Evolutionary conservation across 2,113 vertebrate species (phyloP), one percentile per base, ranked within the genome.

Genomic region (Limnothrissa miodon): DNA sequence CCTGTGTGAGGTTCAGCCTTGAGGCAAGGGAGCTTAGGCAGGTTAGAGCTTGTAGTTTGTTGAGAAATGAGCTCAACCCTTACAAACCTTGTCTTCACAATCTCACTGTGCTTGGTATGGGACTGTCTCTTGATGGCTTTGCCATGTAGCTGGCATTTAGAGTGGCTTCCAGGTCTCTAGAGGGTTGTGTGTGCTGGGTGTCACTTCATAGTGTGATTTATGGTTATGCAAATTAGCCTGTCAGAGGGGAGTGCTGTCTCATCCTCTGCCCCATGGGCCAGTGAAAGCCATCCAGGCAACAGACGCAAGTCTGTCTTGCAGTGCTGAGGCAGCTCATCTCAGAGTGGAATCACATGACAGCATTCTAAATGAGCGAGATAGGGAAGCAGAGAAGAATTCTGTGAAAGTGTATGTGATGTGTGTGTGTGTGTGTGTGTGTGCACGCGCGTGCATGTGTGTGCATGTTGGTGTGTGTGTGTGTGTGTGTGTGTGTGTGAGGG

Each of bases 141-240:
- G 44, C 46, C n/a, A 15, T 45, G 42, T 86, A 88, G 87, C 85
- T 82, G 87, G 87, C 81, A 29, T 53, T 81, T 79, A 84, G 59
- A 87, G 90, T 86, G 80, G 78, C 82, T 82, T 85, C 84, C 84
- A 42, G 15, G 44, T 53, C 46, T 83, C 87, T 85, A 82, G 83
- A 83, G 66, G 13, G 29, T 29, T 70, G 66, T 85, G 87, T 92
- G 86, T 87, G 82, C 84, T 33, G 66, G 39, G 78, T 89, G 92
- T 91, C 92, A 90, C 87, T 85, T 19, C 66, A 17, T 15, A 13
- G 39, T 82, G 91, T 92, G 92, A 93, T 94, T 92, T 93, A 93
- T 93, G 87, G 87, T 81, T 86, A 93, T 93, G 92, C 89, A 93
- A 93, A 94, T 92, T 84, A 90, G 87, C 86, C 83, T 92, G 91